Conservation (phyloP, 64 coral and sea anemone genomes). For the Anthopleura sola region DNA sequence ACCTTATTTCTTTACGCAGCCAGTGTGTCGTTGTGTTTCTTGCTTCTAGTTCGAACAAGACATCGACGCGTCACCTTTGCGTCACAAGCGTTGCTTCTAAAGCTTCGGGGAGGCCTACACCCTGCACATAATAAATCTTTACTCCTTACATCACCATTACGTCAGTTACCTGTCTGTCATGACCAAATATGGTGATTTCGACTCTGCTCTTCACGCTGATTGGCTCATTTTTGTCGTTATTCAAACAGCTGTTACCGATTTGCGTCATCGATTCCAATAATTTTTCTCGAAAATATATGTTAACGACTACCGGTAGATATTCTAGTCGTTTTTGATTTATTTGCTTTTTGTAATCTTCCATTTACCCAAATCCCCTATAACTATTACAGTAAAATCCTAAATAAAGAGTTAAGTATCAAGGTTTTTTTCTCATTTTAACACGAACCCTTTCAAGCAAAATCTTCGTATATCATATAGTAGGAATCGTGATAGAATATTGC, state of each 20-base stretch:
- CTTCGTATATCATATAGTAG: no score
- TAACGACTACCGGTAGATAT: no score
- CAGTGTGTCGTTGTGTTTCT: constrained; percentile 99
- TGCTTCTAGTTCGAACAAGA: constrained; percentile 82
- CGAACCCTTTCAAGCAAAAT: no score
- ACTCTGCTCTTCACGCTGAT: neutral
- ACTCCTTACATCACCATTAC: constrained; percentile 81
- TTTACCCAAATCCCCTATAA: no score
- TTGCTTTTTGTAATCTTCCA: no score
- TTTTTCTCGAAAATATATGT: neutral
- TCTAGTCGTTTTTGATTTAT: neutral
- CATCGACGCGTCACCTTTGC: constrained; percentile 85
- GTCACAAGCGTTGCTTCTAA: constrained; percentile 66
- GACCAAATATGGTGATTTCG: constrained; percentile 40
- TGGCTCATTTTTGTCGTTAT: neutral
- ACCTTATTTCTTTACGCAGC: constrained; percentile 99
- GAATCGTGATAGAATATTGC: no score
- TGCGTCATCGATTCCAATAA: constrained; percentile 11
- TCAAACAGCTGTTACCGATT: constrained; percentile 22
- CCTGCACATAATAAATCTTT: constrained; percentile 41
- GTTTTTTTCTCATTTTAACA: no score
- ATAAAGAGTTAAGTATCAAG: no score
- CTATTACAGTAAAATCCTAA: no score
- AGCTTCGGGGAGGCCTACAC: constrained; percentile 59
- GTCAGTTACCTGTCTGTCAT: constrained; percentile 66